Conservation (phyloP, 1,140 invertebrate species). For the Leguminivora glycinivorella region DNA sequence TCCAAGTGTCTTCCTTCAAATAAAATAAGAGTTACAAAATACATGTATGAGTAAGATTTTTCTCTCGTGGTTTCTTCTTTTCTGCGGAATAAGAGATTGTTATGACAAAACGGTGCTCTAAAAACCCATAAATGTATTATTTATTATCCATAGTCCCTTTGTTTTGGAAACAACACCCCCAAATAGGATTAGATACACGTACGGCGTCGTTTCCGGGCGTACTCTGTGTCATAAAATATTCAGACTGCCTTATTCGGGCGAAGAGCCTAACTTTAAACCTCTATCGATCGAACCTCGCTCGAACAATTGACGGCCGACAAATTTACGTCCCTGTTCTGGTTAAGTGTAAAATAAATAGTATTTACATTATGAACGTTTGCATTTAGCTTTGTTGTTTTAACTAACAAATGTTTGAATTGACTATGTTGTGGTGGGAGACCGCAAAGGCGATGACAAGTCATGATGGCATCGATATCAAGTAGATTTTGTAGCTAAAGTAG, state of each 20-base stretch:
- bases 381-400: background rate
- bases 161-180: slow-evolving; percentile 38
- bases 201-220: slow-evolving; percentile 38
- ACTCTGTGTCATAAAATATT: slow-evolving; percentile 45
- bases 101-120: slow-evolving; percentile 2
- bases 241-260: slow-evolving; percentile 42
- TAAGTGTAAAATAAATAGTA: slow-evolving; percentile 40
- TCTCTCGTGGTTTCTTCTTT: background rate
- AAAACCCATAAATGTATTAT: slow-evolving; percentile 35
- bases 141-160: slow-evolving; percentile 32
- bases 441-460: no score
- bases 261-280: slow-evolving; percentile 45
- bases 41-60: no score
- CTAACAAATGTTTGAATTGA: background rate
- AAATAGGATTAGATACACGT: slow-evolving; percentile 39
- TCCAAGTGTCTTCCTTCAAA: background rate
- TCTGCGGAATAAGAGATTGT: background rate
- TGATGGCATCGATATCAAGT: no score
- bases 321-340: slow-evolving; percentile 30
- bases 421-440: no score
- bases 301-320: slow-evolving; percentile 33
- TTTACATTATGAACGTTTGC: background rate
- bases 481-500: no score
- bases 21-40: background rate
- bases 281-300: slow-evolving; percentile 42